phyloP scores from a whole-genome alignment of 92 coral and sea anemone species.

The Phenganax stokvisi region DNA sequence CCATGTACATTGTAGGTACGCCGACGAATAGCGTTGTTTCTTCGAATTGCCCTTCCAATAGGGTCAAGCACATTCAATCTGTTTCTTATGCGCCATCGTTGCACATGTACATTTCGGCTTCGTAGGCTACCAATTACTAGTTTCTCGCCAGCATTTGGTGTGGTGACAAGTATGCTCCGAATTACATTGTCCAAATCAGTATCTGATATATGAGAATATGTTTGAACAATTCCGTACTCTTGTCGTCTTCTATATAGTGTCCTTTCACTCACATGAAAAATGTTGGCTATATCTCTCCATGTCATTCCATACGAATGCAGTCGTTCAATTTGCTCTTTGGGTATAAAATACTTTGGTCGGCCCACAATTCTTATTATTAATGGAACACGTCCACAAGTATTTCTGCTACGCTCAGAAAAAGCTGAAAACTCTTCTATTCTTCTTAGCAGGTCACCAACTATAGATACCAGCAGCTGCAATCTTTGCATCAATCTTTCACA shows the following conservation, averaged over 20 bases:
- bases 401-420: not conserved
- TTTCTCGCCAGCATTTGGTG: conserved; percentile 2
- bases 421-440: conserved; percentile 8
- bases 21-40: not conserved
- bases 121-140: not conserved
- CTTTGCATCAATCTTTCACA: not conserved
- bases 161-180: not conserved
- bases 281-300: conserved; percentile 1
- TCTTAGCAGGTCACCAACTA: conserved; percentile 3
- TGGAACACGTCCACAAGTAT: not conserved
- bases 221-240: conserved; percentile 4
- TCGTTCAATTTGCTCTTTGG: conserved; percentile 19
- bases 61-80: not conserved
- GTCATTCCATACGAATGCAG: conserved; percentile 16
- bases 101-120: conserved; percentile 5
- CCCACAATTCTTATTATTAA: not conserved
- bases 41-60: conserved; percentile 11
- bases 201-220: not conserved
- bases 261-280: conserved; percentile 2
- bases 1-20: not conserved
- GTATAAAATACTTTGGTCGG: conserved; percentile 11
- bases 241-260: conserved; percentile 14
- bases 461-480: conserved; percentile 14
- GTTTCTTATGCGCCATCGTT: conserved; percentile 10
- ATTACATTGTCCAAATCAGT: not conserved